Base-by-base conservation (phyloP, 2,888 invertebrate species). In the Tipula confusa region DNA sequence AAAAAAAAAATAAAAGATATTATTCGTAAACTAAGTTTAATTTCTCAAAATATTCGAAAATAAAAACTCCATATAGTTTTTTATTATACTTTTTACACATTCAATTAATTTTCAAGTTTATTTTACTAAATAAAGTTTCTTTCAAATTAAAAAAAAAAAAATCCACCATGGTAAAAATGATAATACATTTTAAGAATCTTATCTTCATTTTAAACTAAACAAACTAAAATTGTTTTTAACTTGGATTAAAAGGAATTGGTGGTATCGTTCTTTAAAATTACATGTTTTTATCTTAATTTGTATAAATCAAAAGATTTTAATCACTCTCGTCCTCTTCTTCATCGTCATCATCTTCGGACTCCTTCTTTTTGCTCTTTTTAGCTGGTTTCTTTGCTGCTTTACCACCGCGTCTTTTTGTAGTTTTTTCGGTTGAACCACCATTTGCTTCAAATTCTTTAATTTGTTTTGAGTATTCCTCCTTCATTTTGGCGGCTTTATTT, bases 361-460 rank as follows among this genome's bases (percentile, higher is more conserved):
- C 92, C 87, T 91, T 93, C 92, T 91, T 93, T 92, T 91, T 93
- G 84, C 86, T 87, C 87, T 89, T 90, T 86, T 89, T 89, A 84
- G 85, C 89, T 86, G 86, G 88, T 88, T 88, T 88, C 86, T 85
- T 86, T 86, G 86, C 87, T 86, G 64, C 83, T 38, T 83, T 83
- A 18, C 91, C 92, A 88, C 91, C 92, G 88, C 92, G 90, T 88
- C 92, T 92, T 86, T 91, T 91, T 87, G 91, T 91, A 88, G 92
- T 91, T 86, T 90, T 91, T 85, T 92, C 92, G 84, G 91, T 92
- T 84, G 91, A 92, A 84, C 94, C 94, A 48, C 95, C 95, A 85
- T 93, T 93, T 29, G 94, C 95, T 88, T 95, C 95, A 89, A 96
- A 99, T 87, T 96, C 97, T 88, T 95, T 95, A 92, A 98, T 94